Base-by-base conservation (phyloP, 2,113 vertebrate genomes). In the Osmerus eperlanus region DNA sequence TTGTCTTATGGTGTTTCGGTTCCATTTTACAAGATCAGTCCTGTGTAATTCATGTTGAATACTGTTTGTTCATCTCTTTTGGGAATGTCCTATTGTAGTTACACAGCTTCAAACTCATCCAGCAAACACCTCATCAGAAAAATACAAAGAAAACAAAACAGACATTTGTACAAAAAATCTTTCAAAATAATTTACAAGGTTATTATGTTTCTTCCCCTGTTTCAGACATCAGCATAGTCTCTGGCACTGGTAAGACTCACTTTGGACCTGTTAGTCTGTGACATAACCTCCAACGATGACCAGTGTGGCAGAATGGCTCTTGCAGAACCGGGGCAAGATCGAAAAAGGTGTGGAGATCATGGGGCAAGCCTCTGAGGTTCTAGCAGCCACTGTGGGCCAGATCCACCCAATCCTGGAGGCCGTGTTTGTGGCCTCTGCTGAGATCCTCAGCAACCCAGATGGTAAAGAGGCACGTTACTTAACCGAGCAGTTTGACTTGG, bases 271-370 rank as follows among this genome's bases (percentile, higher is more conserved):
- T 77, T 76, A 75, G 29, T 21, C 76, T 71, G 65, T 81, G 60
- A 82, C 1, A 80, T 21, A 54, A 7, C 36, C 16, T 3, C 2
- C 76, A 68, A 89, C 68, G 79, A 93, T 93, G 92, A 88, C 82
- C 73, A 84, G 67, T n/a, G 89, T 92, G 59, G 90, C 89, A 72
- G 89, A 93, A 65, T 93, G 92, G 92, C 73, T 93, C 23, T 56
- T 91, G 68, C 68, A 89, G 71, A 93, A 93, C 91, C 84, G 81
- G 84, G 86, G 86, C 78, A 92, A 92, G 83, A 87, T 93, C 2
- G 91, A 93, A 82, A 92, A 91, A 80, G 92, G 90, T 6, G 89
- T 92, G 81, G 90, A 90, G 83, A 91, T 93, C 80, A 92, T 93
- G 84, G 90, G 91, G 12, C 89, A 92, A 65, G 86, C 90, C 28